Evolutionary conservation across 2,113 vertebrate species (phyloP), one percentile per base, ranked within the genome.

Genomic region (Calyptommatus sinebrachiatus): DNA sequence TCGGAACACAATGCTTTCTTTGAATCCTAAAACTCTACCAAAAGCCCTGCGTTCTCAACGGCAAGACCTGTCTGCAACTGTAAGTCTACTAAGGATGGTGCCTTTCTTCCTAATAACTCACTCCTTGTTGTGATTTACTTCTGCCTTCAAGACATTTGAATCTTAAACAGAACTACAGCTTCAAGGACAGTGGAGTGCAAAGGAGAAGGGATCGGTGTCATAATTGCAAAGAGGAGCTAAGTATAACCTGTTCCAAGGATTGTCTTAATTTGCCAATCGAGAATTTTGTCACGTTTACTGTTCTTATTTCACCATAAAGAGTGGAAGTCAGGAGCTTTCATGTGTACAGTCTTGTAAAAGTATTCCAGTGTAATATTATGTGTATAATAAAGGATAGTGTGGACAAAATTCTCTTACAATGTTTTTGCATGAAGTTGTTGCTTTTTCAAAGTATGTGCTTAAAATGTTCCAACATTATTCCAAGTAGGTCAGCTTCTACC

Each of bases 371-470:
- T 75, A 81, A 68, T 46, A 57, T 61, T 46, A 21, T 81, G 22
- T 60, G 22, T 81, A 68, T 61, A 68, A 76, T 71, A 81, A 57
- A 57, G 12, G 53, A 81, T 75, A 81, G 41, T 61, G 53, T 71
- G 45, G 45, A 18, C 29, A 76, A 20, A 63, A 28, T 57, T 61
- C 21, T 70, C n/a, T 69, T 24, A 53, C 18, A 65, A 66, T 66
- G 26, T 74, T 67, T 9, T 26, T 24, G 2, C 11, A 68, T 16
- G 29, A 48, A 70, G 48, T 22, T 18, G 18, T 69, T 26, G 53
- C 28, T 61, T 75, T 74, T 29, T 60, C 26, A 65, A 50, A 48
- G 24, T 48, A 57, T 28, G 41, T 10, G 22, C 14, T 22, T n/a
- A 61, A 70, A 76, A 46, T 68, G 5, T 26, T 16, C 24, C 31